These are phyloP conservation scores for Tyrophagus putrescentiae DNA, from an alignment of 1,140 invertebrate species.

Conservation along the genomic window DNA sequence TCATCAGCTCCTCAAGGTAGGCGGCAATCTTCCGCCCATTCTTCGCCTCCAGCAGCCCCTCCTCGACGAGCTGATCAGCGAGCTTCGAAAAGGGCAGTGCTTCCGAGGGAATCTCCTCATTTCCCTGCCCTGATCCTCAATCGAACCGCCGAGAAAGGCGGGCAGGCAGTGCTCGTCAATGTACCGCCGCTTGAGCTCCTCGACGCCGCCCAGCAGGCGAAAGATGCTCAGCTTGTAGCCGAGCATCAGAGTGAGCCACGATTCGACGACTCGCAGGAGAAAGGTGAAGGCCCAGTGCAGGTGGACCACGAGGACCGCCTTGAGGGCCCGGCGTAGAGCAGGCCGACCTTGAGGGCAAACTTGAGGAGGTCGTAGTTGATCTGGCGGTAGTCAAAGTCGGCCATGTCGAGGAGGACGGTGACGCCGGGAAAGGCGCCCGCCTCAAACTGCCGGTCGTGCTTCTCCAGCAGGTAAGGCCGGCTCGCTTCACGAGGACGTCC, in stretches of 20 bases:
- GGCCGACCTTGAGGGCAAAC: not conserved
- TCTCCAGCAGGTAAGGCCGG: not conserved
- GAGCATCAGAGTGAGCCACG: not conserved
- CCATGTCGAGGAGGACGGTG: not conserved
- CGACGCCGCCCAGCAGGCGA: no score
- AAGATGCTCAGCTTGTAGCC: not conserved
- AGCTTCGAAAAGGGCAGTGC: no score
- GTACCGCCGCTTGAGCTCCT: no score
- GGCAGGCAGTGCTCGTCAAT: no score
- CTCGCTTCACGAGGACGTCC: not conserved
- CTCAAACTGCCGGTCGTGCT: not conserved
- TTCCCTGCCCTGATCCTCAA: no score
- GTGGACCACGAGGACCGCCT: not conserved
- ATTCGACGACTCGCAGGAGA: not conserved
- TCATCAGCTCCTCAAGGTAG: no score
- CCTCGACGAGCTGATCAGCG: no score
- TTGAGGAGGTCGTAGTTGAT: not conserved
- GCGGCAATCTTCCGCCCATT: no score
- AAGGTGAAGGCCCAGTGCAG: not conserved
- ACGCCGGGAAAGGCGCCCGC: not conserved
- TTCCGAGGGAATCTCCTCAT: no score
- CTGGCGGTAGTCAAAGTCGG: not conserved
- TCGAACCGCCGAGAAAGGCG: no score
- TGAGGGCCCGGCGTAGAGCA: not conserved
- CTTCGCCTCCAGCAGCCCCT: no score